Base-by-base conservation (phyloP, 2,888 invertebrate genomes). In the Catocala nupta region DNA sequence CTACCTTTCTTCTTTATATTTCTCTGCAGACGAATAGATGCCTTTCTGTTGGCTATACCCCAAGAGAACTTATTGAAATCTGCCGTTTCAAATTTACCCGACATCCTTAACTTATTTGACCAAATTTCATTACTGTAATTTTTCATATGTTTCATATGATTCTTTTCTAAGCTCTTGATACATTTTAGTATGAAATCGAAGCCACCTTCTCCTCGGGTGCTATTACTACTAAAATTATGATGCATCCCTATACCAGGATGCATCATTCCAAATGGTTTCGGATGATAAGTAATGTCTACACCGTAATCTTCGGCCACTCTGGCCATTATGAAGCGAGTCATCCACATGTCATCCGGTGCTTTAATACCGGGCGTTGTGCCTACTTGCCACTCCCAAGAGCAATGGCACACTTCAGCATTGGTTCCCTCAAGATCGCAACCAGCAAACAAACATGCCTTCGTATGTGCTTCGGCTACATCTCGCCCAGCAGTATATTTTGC, bases 391-490 rank as follows among this genome's bases (percentile, higher is more conserved):
- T 97, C 97, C 97, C 97, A 97, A 94, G 97, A 98, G 36, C 97
- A 97, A 25, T 97, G 97, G 99, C 99, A 98, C 34, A 99, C 99
- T 94, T 99, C 99, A 5, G 99, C 99, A 87, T 99, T 99, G 43
- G 97, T 98, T 43, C 99, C 99, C 72, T 97, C 96, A 77, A 99
- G 97, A 79, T 97, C 97, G 68, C 99, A 95, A 50, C 99, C 99
- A 64, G 99, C 97, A 88, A 98, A 99, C 55, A 99, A 94, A 84
- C 99, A 99, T 8, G 98, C 92, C 70, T 90, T 88, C 0, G 85
- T 81, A 82, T 99, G 99, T 8, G 98, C 96, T 90, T 99, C 99
- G 13, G 97, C 96, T 70, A 99, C 96, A 84, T 99, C 99, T 65
- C 99, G 96, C 6, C 98, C 99, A 82, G 97, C 98, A 8, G 98